phyloP scores from a whole-genome alignment of 2,888 invertebrate species.

The Allolobophora icterica region DNA sequence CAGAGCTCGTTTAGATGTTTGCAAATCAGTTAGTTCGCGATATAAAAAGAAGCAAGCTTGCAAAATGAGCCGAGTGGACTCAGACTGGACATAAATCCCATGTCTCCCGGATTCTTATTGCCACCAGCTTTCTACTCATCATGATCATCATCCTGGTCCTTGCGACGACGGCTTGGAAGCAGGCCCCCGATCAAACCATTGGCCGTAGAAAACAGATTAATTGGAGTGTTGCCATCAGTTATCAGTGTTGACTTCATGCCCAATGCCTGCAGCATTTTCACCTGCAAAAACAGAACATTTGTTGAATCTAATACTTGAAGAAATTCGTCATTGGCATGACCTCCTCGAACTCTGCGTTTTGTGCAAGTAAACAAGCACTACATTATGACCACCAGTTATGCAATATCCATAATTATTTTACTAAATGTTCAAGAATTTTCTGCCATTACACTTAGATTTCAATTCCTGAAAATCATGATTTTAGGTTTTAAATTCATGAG shows the following conservation, averaged over 20 bases:
- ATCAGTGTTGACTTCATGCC: conserved; percentile 68
- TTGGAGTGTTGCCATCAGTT: conserved; percentile 67
- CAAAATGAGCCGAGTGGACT: background rate
- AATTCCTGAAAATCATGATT: background rate
- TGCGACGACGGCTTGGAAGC: conserved; percentile 36
- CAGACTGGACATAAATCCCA: background rate
- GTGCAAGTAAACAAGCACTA: background rate
- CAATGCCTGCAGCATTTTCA: conserved; percentile 65
- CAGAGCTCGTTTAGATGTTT: background rate
- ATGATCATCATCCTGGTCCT: conserved; percentile 50
- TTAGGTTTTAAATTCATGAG: background rate
- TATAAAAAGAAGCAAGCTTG: background rate
- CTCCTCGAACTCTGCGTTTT: too few species aligned
- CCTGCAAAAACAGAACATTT: conserved; percentile 50
- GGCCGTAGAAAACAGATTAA: conserved; percentile 68
- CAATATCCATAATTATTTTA: background rate
- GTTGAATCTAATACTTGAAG: background rate
- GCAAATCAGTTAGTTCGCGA: background rate
- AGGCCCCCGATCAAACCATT: conserved; percentile 65
- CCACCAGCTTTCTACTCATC: conserved; percentile 45
- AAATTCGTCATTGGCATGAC: too few species aligned
- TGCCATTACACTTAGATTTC: background rate
- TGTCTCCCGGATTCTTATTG: background rate
- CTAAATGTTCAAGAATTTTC: background rate
- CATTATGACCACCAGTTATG: background rate